These are phyloP conservation scores for Drosophila testacea DNA, from an alignment of 2,888 invertebrate genomes.

Conservation along the genomic window DNA sequence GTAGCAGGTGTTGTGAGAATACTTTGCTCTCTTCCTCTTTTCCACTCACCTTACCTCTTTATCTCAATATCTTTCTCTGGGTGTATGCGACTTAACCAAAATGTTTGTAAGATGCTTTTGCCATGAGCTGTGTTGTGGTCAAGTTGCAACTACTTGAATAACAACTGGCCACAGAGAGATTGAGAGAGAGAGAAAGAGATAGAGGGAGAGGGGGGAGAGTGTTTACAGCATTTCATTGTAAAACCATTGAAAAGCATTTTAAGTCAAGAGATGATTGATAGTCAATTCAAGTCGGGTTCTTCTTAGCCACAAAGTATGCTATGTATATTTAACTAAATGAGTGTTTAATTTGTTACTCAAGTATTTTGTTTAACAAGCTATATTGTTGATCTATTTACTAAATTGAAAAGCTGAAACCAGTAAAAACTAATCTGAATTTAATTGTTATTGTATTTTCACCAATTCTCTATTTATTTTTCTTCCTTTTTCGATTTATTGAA, in stretches of 20 bases:
- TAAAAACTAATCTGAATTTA: no score
- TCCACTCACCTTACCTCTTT: background rate
- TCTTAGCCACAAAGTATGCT: conserved; percentile 26
- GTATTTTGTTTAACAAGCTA: conserved; percentile 5
- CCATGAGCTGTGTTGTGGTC: conserved; percentile 43
- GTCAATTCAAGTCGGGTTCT: background rate
- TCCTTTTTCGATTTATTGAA: background rate
- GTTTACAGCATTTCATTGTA: conserved; percentile 31
- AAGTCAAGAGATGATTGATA: conserved; percentile 45
- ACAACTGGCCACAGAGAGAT: conserved; percentile 46
- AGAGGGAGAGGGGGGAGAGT: background rate
- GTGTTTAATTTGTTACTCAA: conserved; percentile 21
- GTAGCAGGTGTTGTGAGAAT: conserved; percentile 36
- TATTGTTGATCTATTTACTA: conserved; percentile 4
- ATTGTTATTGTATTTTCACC: no score
- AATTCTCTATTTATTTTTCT: no score
- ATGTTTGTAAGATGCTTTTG: conserved; percentile 54
- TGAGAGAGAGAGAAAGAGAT: no score
- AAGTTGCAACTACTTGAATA: conserved; percentile 55
- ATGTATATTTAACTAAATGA: conserved; percentile 16
- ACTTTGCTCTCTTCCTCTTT: background rate
- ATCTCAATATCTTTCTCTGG: background rate
- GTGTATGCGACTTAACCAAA: conserved; percentile 39
- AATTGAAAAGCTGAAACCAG: background rate
- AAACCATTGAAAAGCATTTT: conserved; percentile 40